A percentile compares a stretch with the other conserved stretches of the same genome.
phyloP scores from a whole-genome alignment of 2,797 vertebrate species.

The Clarias fuscus region DNA sequence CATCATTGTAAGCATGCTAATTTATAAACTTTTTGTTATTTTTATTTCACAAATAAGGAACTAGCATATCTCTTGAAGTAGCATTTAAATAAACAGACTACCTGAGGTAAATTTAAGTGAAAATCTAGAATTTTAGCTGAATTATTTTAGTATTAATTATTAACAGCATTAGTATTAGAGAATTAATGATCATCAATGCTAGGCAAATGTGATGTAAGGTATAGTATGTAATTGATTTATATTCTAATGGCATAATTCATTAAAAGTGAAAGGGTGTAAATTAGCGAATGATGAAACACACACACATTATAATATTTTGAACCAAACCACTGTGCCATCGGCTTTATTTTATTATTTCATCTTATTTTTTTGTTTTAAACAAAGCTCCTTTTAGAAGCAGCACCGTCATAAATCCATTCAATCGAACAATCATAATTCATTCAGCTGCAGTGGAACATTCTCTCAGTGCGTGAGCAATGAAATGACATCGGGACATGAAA shows the following conservation, averaged over 20 bases:
- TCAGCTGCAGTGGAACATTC: conserved; percentile 38
- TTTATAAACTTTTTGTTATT: no score
- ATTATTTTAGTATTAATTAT: background rate
- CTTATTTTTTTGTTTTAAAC: background rate
- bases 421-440: conserved; percentile 31
- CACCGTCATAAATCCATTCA: conserved; percentile 27
- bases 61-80: background rate
- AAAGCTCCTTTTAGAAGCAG: conserved; percentile 28
- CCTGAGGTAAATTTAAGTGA: background rate
- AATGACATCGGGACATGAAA: conserved; percentile 3
- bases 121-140: background rate
- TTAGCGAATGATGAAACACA: background rate
- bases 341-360: conserved; percentile 20
- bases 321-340: background rate
- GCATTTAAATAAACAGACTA: background rate
- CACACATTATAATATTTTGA: no score
- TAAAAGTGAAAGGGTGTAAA: background rate
- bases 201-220: background rate
- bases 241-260: background rate
- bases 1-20: background rate
- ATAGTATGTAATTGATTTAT: background rate
- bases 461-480: conserved; percentile 27
- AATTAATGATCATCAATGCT: background rate
- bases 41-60: background rate
- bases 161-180: background rate